Percentiles rank a stretch among this genome's conserved stretches.
Conservation (phyloP, 1,140 invertebrate genomes). For the Hormaphis cornu region DNA sequence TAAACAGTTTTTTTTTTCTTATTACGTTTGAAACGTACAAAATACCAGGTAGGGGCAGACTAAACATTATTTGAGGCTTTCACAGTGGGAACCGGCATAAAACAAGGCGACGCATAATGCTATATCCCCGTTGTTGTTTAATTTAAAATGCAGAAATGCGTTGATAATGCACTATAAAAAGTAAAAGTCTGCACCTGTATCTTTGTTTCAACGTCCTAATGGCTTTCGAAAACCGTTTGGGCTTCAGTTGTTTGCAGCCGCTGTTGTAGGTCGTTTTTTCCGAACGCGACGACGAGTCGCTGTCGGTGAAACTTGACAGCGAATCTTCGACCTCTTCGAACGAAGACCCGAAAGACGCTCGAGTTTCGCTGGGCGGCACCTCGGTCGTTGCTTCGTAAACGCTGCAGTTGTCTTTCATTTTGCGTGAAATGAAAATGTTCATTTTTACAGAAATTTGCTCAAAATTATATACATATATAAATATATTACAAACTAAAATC, state of each 20-base stretch:
- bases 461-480: too few species aligned
- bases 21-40: too few species aligned
- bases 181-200: constrained; percentile 21
- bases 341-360: constrained; percentile 4
- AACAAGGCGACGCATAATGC: too few species aligned
- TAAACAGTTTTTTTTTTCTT: too few species aligned
- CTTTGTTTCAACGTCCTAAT: constrained; percentile 25
- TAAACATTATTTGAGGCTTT: too few species aligned
- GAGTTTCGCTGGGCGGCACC: background rate
- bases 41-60: too few species aligned
- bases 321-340: constrained; percentile 29
- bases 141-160: too few species aligned
- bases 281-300: background rate
- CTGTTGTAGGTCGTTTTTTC: background rate
- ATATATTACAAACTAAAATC: too few species aligned
- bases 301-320: constrained; percentile 16
- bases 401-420: background rate
- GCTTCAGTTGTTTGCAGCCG: constrained; percentile 1
- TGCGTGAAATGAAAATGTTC: background rate
- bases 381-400: background rate
- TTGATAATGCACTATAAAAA: too few species aligned
- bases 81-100: too few species aligned
- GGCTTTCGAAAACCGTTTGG: constrained; percentile 15
- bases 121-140: too few species aligned
- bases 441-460: too few species aligned